A percentile compares a stretch with the other conserved stretches of the same genome.
phyloP scores from a whole-genome alignment of 1,140 invertebrate species.

The Charaxes varanes region DNA sequence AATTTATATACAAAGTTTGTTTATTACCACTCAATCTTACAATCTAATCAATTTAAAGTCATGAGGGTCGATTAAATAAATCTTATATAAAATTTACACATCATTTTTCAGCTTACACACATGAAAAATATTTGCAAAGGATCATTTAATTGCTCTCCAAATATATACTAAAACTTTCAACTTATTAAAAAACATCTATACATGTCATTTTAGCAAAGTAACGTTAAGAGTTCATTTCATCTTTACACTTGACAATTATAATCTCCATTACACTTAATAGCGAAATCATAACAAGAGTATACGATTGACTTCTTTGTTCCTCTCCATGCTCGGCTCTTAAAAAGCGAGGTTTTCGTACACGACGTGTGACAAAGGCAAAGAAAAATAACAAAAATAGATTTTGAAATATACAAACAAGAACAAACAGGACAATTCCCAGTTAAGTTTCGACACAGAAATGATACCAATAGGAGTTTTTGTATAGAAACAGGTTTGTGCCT shows the following conservation, averaged over 20 bases:
- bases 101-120: conserved; percentile 47
- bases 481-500: no score
- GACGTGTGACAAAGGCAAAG: conserved; percentile 13
- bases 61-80: conserved; percentile 68
- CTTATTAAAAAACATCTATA: conserved; percentile 30
- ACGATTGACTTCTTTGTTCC: conserved; percentile 52
- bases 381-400: conserved; percentile 7
- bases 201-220: conserved; percentile 34
- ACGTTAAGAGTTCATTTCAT: conserved; percentile 27
- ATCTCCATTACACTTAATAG: conserved; percentile 40
- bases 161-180: conserved; percentile 24
- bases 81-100: conserved; percentile 63
- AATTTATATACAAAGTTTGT: conserved; percentile 68
- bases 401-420: conserved; percentile 8
- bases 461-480: no score
- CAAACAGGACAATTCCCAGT: conserved; percentile 6
- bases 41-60: conserved; percentile 63
- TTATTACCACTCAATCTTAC: conserved; percentile 61
- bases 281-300: conserved; percentile 41
- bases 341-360: conserved; percentile 12
- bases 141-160: conserved; percentile 51
- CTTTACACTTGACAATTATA: conserved; percentile 32
- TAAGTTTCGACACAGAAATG: no score
- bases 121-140: conserved; percentile 45
- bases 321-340: conserved; percentile 18